Evolutionary conservation across 1,140 invertebrate genomes (phyloP).

Genomic region (Bombus superbus): DNA sequence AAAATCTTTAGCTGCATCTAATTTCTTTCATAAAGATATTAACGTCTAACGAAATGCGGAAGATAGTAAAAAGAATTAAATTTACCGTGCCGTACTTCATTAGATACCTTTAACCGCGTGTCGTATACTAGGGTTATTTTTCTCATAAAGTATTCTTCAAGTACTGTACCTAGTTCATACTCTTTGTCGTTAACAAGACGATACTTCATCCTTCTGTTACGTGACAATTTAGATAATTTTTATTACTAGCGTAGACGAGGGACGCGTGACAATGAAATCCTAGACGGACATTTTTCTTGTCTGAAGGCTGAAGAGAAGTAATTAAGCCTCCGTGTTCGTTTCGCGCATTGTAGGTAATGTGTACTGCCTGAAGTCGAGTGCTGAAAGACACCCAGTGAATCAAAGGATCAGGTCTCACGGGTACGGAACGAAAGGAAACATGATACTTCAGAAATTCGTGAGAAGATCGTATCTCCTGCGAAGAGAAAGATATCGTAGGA

Average conservation of each 20-base stretch:
- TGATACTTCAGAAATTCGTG: slow-evolving; percentile 70
- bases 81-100: no score
- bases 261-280: neutral
- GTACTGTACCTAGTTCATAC: no score
- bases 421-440: slow-evolving; percentile 65
- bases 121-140: no score
- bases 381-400: slow-evolving; percentile 62
- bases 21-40: neutral
- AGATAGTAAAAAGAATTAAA: no score
- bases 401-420: slow-evolving; percentile 69
- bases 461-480: slow-evolving; percentile 67
- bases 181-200: no score
- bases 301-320: slow-evolving; percentile 47
- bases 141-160: no score
- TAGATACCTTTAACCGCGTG: no score
- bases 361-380: slow-evolving; percentile 32
- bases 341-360: slow-evolving; percentile 31
- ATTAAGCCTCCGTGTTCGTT: slow-evolving; percentile 53
- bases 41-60: no score
- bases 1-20: neutral
- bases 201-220: neutral
- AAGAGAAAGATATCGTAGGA: slow-evolving; percentile 52
- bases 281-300: slow-evolving; percentile 3
- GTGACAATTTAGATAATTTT: neutral
- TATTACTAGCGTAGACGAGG: neutral